Percentiles rank a stretch among this genome's conserved stretches.
Evolutionary conservation across 2,113 vertebrate genomes (phyloP).

Genomic region (Pomatostomus ruficeps): DNA sequence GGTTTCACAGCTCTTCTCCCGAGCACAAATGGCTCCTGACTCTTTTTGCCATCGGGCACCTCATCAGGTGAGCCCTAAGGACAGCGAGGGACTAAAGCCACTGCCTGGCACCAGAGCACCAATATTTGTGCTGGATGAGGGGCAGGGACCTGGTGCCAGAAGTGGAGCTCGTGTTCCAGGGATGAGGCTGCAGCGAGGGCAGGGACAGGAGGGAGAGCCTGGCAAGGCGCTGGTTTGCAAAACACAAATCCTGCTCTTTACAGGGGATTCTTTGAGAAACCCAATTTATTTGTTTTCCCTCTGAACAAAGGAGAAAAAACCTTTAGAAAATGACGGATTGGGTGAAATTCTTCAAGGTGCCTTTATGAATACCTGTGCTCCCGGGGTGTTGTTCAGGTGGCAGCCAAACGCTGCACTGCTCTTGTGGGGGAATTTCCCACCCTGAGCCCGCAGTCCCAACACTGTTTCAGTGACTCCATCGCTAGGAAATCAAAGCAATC

Average conservation of each 20-base stretch:
- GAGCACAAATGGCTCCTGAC: background rate
- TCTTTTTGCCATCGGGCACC: background rate
- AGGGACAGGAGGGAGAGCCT: background rate
- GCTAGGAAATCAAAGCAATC: rapidly evolving
- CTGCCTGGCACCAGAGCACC: background rate
- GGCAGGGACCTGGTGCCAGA: rapidly evolving
- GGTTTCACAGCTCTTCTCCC: rapidly evolving
- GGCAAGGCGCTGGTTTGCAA: background rate
- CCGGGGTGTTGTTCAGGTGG: background rate
- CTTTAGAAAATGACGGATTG: background rate
- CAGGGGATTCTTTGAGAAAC: background rate
- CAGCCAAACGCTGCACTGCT: rapidly evolving
- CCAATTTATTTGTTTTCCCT: rapidly evolving
- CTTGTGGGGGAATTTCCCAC: background rate
- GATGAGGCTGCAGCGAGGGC: background rate
- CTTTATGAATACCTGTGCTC: background rate
- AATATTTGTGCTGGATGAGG: rapidly evolving
- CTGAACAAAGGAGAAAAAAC: background rate
- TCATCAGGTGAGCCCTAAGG: rapidly evolving
- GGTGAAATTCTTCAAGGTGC: background rate
- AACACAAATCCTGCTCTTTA: background rate
- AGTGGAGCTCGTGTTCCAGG: background rate
- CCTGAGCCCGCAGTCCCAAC: rapidly evolving
- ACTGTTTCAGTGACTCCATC: rapidly evolving
- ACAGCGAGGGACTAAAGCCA: background rate